Conservation (phyloP, 2,888 invertebrate genomes). For the Chloroclysta siterata region DNA sequence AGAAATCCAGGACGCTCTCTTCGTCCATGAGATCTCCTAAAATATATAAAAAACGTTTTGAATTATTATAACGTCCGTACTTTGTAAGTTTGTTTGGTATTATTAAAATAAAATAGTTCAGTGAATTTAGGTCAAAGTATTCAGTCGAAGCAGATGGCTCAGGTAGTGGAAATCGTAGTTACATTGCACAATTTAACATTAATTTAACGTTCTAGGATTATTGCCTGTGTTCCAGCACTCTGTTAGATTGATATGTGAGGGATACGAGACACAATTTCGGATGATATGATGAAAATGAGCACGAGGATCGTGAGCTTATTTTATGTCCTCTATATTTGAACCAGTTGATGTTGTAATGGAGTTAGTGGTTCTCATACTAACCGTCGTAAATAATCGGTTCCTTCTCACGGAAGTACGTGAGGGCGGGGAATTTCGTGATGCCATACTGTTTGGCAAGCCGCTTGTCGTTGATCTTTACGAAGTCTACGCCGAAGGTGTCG, state of each 20-base stretch:
- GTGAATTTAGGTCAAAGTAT: slow-evolving; percentile 8
- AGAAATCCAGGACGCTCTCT: slow-evolving; percentile 95
- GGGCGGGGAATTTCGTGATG: slow-evolving; percentile 97
- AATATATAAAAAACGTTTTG: slow-evolving; percentile 44
- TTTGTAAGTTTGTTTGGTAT: background rate
- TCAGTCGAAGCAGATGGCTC: slow-evolving; percentile 12
- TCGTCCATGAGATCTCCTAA: slow-evolving; percentile 97
- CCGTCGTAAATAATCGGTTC: slow-evolving; percentile 98
- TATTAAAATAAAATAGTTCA: background rate
- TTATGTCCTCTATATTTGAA: background rate
- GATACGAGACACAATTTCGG: background rate
- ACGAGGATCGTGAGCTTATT: background rate
- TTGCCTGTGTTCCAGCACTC: background rate
- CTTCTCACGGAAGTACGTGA: slow-evolving; percentile 98
- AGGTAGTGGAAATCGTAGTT: slow-evolving; percentile 1
- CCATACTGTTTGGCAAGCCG: slow-evolving; percentile 98
- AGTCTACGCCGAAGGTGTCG: slow-evolving; percentile 96
- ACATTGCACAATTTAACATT: slow-evolving; percentile 12
- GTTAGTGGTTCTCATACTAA: slow-evolving; percentile 55
- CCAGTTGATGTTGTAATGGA: background rate
- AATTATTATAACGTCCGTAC: background rate
- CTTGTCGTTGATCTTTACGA: slow-evolving; percentile 98
- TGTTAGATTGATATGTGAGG: slow-evolving; percentile 10
- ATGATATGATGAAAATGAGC: background rate
- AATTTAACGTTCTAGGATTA: slow-evolving; percentile 4